phyloP scores from a whole-genome alignment of 1,140 invertebrate species.

The Euborellia annulipes region DNA sequence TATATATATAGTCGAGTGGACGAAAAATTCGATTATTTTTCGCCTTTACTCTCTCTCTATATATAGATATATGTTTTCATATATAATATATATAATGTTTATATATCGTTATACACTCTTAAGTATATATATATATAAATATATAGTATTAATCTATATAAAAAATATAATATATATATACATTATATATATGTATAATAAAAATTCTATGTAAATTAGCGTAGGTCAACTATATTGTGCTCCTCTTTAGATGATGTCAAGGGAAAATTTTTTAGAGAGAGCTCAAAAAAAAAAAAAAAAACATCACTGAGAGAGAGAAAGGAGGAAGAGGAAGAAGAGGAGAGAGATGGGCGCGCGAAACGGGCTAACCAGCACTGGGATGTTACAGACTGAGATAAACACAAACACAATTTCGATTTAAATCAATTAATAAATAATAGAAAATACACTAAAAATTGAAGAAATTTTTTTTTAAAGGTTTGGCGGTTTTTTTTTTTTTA shows the following conservation, averaged over 20 bases:
- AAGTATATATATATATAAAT: no score
- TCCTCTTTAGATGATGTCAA: background rate
- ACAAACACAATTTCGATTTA: no score
- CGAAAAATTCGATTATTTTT: background rate
- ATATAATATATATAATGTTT: conserved; percentile 1
- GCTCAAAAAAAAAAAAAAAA: no score
- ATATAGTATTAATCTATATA: no score
- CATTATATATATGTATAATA: no score
- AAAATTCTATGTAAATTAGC: no score
- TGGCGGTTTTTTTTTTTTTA: no score
- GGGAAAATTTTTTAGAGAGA: background rate
- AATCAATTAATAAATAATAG: no score
- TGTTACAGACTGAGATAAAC: conserved; percentile 12
- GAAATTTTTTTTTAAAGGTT: no score
- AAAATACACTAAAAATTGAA: no score
- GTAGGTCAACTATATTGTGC: background rate
- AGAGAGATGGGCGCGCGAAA: conserved; percentile 1
- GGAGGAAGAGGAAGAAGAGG: background rate
- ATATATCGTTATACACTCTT: background rate
- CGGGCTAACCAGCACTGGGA: conserved; percentile 11
- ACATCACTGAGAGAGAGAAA: background rate
- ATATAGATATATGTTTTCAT: conserved; percentile 3
- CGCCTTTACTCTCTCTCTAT: background rate
- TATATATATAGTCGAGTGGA: background rate
- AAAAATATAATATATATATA: no score